A percentile compares a stretch with the other conserved stretches of the same genome.
Evolutionary conservation across 2,888 invertebrate species (phyloP).

Genomic region (Hypomecis atomaria): DNA sequence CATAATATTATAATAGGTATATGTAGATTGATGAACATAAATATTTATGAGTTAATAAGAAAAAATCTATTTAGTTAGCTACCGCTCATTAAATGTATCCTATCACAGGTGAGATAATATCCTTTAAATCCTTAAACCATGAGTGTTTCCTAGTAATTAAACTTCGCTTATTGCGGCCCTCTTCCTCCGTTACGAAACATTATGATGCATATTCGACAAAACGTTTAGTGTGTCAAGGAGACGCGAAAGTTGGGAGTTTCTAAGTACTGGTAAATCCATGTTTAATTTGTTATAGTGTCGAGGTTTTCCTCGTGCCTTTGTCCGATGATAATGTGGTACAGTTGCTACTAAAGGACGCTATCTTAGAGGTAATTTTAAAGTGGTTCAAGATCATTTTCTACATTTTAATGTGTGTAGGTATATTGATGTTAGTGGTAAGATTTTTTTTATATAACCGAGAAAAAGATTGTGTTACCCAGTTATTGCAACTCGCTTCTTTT

Average conservation of each 20-base stretch:
- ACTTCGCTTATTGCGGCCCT: conserved; percentile 5
- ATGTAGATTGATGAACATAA: too few species aligned
- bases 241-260: conserved; percentile 18
- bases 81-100: too few species aligned
- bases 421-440: background rate
- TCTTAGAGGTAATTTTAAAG: background rate
- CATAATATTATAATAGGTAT: too few species aligned
- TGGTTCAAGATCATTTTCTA: background rate
- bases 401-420: background rate
- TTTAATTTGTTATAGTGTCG: background rate
- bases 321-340: background rate
- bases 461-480: too few species aligned
- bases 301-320: background rate
- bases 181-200: conserved; percentile 23
- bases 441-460: too few species aligned
- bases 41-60: too few species aligned
- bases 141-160: conserved; percentile 17
- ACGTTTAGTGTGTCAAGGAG: conserved; percentile 31
- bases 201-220: conserved; percentile 21
- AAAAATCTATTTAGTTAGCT: too few species aligned
- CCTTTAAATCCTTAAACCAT: conserved; percentile 3
- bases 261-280: conserved; percentile 11
- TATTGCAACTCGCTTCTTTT: too few species aligned
- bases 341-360: background rate
- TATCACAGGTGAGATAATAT: conserved; percentile 1